Evolutionary conservation across 2,797 vertebrate genomes (phyloP).

Genomic region (Spatula versicolor): DNA sequence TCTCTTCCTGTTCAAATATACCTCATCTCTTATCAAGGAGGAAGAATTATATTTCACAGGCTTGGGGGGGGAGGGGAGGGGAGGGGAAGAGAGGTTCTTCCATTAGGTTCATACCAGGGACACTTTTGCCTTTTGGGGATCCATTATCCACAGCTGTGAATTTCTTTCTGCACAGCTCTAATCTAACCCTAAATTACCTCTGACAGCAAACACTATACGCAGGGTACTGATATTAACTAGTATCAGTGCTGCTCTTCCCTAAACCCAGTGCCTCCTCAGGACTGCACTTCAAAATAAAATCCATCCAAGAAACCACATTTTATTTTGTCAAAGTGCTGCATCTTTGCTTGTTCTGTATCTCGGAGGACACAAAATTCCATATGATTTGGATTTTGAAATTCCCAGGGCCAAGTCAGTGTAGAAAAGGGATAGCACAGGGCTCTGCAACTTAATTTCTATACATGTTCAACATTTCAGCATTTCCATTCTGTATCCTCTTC

Average conservation of each 20-base stretch:
- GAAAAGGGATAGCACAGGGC: neutral
- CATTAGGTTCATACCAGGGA: neutral
- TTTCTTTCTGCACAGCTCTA: neutral
- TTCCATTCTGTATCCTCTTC: neutral
- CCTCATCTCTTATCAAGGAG: neutral
- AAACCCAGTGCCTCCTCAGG: neutral
- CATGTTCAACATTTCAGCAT: neutral
- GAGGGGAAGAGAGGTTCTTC: neutral
- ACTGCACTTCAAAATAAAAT: neutral
- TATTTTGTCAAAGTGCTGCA: neutral
- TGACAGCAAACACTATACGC: neutral
- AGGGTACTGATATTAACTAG: neutral
- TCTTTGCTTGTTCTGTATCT: neutral
- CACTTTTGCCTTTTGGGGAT: neutral
- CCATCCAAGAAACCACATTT: neutral
- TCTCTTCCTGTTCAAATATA: neutral
- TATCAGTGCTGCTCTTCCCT: neutral
- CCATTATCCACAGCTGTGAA: neutral
- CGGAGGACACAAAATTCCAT: neutral
- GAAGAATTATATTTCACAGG: neutral
- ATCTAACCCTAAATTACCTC: neutral
- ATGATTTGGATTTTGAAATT: neutral
- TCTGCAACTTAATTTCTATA: neutral
- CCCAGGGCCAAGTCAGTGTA: too few relatives aligned
- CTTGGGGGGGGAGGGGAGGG: fast-evolving